These are phyloP conservation scores for Periparus ater DNA, from an alignment of 2,797 vertebrate genomes.

Conservation along the genomic window DNA sequence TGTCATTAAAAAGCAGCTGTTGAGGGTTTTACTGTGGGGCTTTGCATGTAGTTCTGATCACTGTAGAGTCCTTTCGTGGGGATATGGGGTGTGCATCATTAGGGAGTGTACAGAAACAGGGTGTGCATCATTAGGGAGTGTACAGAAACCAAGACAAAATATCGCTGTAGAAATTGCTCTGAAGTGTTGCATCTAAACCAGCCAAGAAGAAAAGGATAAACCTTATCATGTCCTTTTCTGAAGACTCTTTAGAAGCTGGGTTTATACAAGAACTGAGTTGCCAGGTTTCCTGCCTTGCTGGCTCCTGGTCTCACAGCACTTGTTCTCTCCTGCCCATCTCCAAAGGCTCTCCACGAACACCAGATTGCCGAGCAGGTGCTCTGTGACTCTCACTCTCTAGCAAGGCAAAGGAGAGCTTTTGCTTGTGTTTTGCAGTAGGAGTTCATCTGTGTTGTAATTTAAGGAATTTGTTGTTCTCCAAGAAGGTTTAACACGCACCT, in stretches of 20 bases:
- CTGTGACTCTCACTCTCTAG: background rate
- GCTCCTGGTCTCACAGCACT: background rate
- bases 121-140: background rate
- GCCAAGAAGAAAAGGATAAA: background rate
- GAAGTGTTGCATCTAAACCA: background rate
- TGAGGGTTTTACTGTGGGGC: background rate
- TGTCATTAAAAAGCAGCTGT: background rate
- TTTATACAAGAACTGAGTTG: background rate
- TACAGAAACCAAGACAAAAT: background rate
- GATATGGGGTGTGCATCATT: background rate
- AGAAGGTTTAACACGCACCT: background rate
- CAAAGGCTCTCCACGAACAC: background rate
- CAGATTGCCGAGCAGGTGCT: conserved; percentile 56
- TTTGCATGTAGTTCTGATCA: background rate
- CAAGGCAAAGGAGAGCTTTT: background rate
- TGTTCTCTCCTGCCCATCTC: background rate
- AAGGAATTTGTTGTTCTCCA: background rate
- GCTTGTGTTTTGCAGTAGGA: background rate
- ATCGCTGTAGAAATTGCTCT: background rate
- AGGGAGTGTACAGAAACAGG: background rate
- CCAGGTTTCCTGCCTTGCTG: conserved; percentile 29
- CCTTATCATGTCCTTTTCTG: background rate
- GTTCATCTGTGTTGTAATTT: background rate
- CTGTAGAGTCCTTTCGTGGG: background rate
- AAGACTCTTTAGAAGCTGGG: background rate